A percentile compares a stretch with the other conserved stretches of the same genome.
phyloP scores from a whole-genome alignment of 2,888 invertebrate species.

The Gymnoscelis rufifasciata region DNA sequence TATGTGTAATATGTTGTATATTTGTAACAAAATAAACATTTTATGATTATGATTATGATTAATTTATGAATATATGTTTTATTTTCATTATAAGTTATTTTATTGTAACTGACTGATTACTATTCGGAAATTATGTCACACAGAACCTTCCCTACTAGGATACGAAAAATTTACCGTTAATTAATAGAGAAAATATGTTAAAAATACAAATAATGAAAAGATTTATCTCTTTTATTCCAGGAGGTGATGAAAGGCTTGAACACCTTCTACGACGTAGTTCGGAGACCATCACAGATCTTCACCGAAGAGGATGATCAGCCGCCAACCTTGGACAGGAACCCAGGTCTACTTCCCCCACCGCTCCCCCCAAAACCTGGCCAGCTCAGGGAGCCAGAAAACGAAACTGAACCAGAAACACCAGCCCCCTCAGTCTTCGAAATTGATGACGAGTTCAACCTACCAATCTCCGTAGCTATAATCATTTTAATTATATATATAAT shows the following conservation, averaged over 20 bases:
- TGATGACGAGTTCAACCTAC: conserved; percentile 96
- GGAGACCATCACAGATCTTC: conserved; percentile 84
- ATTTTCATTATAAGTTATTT: no score
- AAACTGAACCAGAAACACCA: conserved; percentile 85
- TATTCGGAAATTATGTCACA: no score
- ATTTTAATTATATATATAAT: conserved; percentile 92
- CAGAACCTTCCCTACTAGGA: no score
- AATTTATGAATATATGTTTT: no score
- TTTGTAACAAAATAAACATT: no score
- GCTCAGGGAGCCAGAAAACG: conserved; percentile 46
- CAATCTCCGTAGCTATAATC: conserved; percentile 91
- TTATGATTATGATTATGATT: no score
- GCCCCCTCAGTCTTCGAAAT: conserved; percentile 88
- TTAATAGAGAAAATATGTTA: no score
- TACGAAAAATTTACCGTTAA: no score
- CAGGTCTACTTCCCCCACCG: conserved; percentile 66
- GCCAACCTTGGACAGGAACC: conserved; percentile 47
- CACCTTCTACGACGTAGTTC: conserved; percentile 87
- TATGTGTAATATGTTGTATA: no score
- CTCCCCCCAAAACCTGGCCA: conserved; percentile 64
- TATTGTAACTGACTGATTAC: no score
- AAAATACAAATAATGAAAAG: no score
- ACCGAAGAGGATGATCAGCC: conserved; percentile 72
- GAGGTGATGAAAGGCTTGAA: conserved; percentile 92
- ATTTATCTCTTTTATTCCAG: no score